These are phyloP conservation scores for Drosophila paranaensis DNA, from an alignment of 2,888 invertebrate species.

Conservation along the genomic window DNA sequence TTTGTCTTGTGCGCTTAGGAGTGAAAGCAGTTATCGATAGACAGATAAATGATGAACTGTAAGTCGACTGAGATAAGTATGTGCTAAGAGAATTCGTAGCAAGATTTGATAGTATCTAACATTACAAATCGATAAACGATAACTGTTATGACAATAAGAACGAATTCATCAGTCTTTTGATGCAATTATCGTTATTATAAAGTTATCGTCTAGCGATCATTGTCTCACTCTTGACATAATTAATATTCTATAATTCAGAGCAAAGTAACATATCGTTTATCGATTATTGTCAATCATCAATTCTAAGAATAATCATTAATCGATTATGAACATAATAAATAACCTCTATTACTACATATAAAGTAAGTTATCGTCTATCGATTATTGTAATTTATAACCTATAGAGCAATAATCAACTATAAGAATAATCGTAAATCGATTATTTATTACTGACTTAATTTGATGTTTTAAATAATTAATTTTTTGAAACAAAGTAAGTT, in stretches of 20 bases:
- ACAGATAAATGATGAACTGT: background rate
- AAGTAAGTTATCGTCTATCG: background rate
- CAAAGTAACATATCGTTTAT: background rate
- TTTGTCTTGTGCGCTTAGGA: background rate
- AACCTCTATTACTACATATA: too few species aligned
- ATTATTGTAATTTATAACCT: background rate
- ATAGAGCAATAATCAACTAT: too few species aligned
- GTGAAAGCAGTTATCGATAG: background rate
- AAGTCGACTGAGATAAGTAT: background rate
- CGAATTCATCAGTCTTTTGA: too few species aligned
- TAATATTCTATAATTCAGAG: too few species aligned
- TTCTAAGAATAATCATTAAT: too few species aligned
- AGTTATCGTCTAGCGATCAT: background rate
- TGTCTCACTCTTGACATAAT: too few species aligned
- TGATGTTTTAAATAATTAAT: too few species aligned
- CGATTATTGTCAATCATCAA: background rate
- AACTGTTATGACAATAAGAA: background rate
- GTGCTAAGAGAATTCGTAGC: background rate
- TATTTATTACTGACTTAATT: too few species aligned
- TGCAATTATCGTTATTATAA: too few species aligned
- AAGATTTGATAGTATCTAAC: background rate
- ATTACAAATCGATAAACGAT: background rate
- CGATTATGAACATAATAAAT: too few species aligned
- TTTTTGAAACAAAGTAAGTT: too few species aligned
- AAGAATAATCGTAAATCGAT: too few species aligned